Conservation (phyloP, 2,888 invertebrate species). For the Mystacides longicornis region DNA sequence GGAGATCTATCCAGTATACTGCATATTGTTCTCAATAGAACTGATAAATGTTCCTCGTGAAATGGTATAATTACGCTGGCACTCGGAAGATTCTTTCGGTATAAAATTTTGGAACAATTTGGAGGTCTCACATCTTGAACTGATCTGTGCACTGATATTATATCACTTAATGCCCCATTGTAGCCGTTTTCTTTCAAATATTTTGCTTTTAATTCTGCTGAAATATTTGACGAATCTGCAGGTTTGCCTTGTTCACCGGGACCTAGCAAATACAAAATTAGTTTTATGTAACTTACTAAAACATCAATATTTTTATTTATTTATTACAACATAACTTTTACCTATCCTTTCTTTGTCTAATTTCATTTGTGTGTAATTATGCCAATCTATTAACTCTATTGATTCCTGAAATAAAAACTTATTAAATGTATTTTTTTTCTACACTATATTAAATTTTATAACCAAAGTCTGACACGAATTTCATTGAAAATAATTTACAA, state of each 20-base stretch:
- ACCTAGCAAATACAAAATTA: conserved; percentile 40
- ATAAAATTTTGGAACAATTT: conserved; percentile 60
- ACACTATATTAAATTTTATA: too few relatives aligned
- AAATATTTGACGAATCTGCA: conserved; percentile 53
- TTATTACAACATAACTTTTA: too few relatives aligned
- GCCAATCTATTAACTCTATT: conserved; percentile 74
- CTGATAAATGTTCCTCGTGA: conserved; percentile 88
- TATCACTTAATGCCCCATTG: conserved; percentile 85
- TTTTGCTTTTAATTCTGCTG: conserved; percentile 54
- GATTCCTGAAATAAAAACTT: too few relatives aligned
- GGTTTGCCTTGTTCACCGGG: conserved; percentile 67
- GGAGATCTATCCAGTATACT: conserved; percentile 82
- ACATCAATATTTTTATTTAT: background rate
- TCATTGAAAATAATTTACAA: too few relatives aligned
- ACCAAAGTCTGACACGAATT: too few relatives aligned
- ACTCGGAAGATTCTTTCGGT: conserved; percentile 62
- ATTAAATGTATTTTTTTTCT: too few relatives aligned
- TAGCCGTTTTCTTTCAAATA: conserved; percentile 86
- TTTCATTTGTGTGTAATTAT: conserved; percentile 59
- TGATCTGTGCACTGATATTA: conserved; percentile 80
- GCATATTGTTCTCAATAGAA: conserved; percentile 67
- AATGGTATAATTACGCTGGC: conserved; percentile 90
- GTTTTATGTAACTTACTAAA: background rate
- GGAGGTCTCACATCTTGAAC: conserved; percentile 65
- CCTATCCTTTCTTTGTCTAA: conserved; percentile 41